Evolutionary conservation across 2,797 vertebrate genomes (phyloP), one percentile per base, ranked within the genome.

Genomic region (Clarias fuscus): DNA sequence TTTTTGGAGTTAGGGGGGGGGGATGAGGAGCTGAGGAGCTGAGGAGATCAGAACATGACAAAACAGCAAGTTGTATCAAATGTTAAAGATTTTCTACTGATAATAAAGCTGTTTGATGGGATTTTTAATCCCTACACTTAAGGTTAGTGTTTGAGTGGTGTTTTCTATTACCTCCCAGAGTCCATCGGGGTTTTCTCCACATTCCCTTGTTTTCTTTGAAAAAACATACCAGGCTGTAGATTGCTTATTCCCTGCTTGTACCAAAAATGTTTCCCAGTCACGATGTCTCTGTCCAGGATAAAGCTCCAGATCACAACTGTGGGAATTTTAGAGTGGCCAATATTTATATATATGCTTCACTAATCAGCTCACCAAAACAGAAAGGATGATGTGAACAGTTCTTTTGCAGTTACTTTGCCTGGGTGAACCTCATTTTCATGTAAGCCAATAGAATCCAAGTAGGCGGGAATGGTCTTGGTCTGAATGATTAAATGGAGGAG

Each of bases 1-100:
- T 43, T 43, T 8, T 43, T 13, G 48, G 5, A 1, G 14, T 5
- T 20, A 14, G 5, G 30, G 43, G 8, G 8, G 43, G 43, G 43
- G 7, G 37, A 1, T 10, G 8, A 10, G 48, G 48, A 2, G 48
- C 11, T 13, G 48, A 53, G 48, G 48, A 13, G 43, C 14, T 5
- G 27, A 14, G 5, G 30, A n/a, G 62, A 77, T 78, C 73, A 67
- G 14, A 85, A 84, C 65, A 53, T 40, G 1, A 64, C 33, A 27
- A 53, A 68, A 68, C 43, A n/a, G 70, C 20, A 17, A 37, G 43
- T 43, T 27, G 68, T 13, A 27, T 68, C 56, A 70, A 70, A 82
- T 7, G 20, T 53, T 27, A 18, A 85, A 61, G 67, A 81, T 71
- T 62, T 62, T 2, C 24, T 37, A 30, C 76, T 80, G 77, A 80